These are phyloP conservation scores for Leptopilina boulardi DNA, from an alignment of 1,140 invertebrate species.

Conservation along the genomic window DNA sequence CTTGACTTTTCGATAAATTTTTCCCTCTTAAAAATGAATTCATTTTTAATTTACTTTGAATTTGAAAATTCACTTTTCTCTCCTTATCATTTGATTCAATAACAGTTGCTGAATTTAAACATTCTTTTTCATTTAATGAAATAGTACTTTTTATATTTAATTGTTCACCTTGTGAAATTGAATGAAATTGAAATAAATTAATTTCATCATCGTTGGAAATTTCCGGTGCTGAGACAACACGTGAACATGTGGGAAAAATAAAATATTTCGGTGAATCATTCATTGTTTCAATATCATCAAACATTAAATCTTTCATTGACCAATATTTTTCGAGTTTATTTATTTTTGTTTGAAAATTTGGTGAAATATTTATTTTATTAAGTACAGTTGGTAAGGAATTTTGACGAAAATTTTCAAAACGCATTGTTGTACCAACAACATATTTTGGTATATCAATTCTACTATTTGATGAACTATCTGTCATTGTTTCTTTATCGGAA, in stretches of 20 bases:
- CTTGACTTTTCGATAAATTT: constrained; percentile 57
- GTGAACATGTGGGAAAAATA: constrained; percentile 61
- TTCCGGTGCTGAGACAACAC: constrained; percentile 64
- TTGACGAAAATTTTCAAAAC: constrained; percentile 61
- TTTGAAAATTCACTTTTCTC: constrained; percentile 1
- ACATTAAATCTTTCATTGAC: constrained; percentile 66
- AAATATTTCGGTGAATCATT: constrained; percentile 58
- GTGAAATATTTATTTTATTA: constrained; percentile 57
- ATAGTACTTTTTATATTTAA: constrained; percentile 62
- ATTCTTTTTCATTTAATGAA: constrained; percentile 49
- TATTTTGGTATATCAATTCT: constrained; percentile 42
- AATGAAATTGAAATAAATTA: constrained; percentile 49
- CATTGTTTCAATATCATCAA: constrained; percentile 53
- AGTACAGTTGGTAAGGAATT: constrained; percentile 63
- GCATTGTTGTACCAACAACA: constrained; percentile 47
- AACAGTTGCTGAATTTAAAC: no score
- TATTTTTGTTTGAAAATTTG: constrained; percentile 47
- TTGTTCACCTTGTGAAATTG: constrained; percentile 36
- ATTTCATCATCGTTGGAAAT: constrained; percentile 57
- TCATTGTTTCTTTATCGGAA: constrained; percentile 52
- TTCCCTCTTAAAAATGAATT: constrained; percentile 60
- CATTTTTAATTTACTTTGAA: constrained; percentile 51
- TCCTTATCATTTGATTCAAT: constrained; percentile 31
- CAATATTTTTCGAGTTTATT: constrained; percentile 68
- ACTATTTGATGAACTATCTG: constrained; percentile 54